These are phyloP conservation scores for Chrosomus eos DNA, from an alignment of 2,797 vertebrate genomes.

Conservation along the genomic window DNA sequence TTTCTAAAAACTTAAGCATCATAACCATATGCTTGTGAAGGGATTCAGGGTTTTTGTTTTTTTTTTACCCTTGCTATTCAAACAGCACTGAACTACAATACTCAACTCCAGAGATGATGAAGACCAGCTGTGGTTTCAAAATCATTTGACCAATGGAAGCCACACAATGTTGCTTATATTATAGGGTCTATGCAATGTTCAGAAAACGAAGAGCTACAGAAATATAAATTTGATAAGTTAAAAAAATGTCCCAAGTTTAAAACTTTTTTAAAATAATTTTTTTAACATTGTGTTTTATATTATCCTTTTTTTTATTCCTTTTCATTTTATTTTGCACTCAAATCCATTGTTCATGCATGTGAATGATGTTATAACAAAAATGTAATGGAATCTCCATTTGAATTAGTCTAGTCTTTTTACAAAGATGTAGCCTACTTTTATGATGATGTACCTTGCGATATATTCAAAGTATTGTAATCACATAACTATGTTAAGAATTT, in stretches of 20 bases:
- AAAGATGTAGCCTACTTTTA: background rate
- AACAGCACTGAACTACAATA: background rate
- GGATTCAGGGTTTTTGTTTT: background rate
- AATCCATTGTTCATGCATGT: background rate
- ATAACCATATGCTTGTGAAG: background rate
- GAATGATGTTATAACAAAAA: background rate
- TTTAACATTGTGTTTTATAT: background rate
- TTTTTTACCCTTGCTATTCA: background rate
- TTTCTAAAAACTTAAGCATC: background rate
- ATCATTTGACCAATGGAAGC: background rate
- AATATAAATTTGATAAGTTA: background rate
- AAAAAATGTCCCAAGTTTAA: background rate
- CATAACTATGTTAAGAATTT: background rate
- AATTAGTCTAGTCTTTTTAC: background rate
- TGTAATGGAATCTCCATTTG: background rate
- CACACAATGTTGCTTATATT: background rate
- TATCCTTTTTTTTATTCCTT: background rate
- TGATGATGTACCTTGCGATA: background rate
- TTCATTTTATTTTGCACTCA: background rate
- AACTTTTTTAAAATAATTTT: background rate
- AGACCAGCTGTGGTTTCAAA: background rate
- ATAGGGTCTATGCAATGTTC: background rate
- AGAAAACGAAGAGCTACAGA: background rate
- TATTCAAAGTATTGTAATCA: background rate
- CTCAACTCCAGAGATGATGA: conserved; percentile 1